Conservation (phyloP, 2,797 vertebrate genomes). For the Leptodactylus fallax region DNA sequence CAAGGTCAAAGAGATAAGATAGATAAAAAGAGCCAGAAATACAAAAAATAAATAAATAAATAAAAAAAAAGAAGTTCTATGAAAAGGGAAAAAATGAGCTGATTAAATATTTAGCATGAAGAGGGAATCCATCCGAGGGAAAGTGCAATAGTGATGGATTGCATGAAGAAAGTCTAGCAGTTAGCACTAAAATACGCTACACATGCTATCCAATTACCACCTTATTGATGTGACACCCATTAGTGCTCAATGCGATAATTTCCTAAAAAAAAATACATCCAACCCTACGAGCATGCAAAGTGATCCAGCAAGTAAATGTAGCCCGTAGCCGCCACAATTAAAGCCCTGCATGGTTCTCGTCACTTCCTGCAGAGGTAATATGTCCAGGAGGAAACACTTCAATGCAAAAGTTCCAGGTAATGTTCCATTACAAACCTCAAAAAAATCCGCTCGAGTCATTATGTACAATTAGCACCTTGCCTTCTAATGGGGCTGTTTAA, state of each 20-base stretch:
- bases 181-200: constrained; percentile 78
- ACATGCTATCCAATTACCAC: constrained; percentile 80
- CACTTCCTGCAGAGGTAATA: constrained; percentile 64
- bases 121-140: constrained; percentile 74
- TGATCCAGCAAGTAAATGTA: constrained; percentile 9
- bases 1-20: constrained; percentile 49
- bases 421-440: constrained; percentile 49
- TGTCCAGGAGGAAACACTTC: constrained; percentile 33
- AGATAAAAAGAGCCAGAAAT: constrained; percentile 56
- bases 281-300: constrained; percentile 51
- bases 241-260: constrained; percentile 78
- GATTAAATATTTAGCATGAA: constrained; percentile 83
- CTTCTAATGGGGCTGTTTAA: constrained; percentile 8
- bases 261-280: constrained; percentile 67
- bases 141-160: constrained; percentile 77
- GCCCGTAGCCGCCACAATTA: constrained; percentile 66
- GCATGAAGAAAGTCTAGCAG: constrained; percentile 74
- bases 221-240: constrained; percentile 83
- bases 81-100: constrained; percentile 71
- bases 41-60: no score
- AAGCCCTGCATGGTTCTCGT: constrained; percentile 41
- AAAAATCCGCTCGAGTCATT: rapidly evolving
- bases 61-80: constrained; percentile 65
- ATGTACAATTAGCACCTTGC: not conserved
- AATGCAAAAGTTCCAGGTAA: constrained; percentile 49